Base-by-base conservation (phyloP, 2,113 vertebrate genomes). In the Motacilla alba region DNA sequence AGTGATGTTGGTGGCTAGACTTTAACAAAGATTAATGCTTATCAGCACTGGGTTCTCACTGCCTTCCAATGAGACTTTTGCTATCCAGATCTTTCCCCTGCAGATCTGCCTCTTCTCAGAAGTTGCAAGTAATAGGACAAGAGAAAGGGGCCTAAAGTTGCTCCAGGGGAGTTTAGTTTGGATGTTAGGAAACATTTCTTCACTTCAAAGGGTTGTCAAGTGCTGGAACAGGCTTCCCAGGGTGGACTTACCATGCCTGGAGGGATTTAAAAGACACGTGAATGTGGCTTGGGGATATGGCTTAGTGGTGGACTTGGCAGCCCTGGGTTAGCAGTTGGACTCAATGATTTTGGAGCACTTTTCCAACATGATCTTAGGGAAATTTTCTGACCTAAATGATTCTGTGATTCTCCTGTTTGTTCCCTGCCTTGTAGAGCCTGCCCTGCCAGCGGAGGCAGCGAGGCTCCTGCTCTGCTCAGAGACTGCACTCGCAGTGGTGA, bases 401-500 rank as follows among this genome's bases (percentile, higher is more conserved):
- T 46, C 33, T 39, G 13, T 60, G 49, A 43, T 14, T 46, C 14
- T 46, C 4, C 47, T 23, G 10, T 31, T 76, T 52, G 21, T 9
- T 17, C 28, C 31, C 18, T 21, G 50, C 39, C n/a, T 41, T 11
- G 39, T 43, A 67, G 52, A 47, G 55, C 43, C 47, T 30, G 33
- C 14, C 3, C 17, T 30, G 46, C 22, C 33, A 7, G 16, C 2
- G 15, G 46, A 27, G 37, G 2, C 12, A 17, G 7, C 0, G 1
- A 15, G 27, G 16, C 17, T 73, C 20, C 37, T 2, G 2, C 3
- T 23, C 5, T 62, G 55, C 21, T 47, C 62, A 28, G 21, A 23
- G 41, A 15, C 24, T 39, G 44, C 6, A 5, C 43, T 44, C 2
- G 0, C 47, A 76, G 19, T 1, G 0, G 11, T 16, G 46, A 13